phyloP scores from a whole-genome alignment of 2,113 vertebrate species.

The Istiophorus platypterus region DNA sequence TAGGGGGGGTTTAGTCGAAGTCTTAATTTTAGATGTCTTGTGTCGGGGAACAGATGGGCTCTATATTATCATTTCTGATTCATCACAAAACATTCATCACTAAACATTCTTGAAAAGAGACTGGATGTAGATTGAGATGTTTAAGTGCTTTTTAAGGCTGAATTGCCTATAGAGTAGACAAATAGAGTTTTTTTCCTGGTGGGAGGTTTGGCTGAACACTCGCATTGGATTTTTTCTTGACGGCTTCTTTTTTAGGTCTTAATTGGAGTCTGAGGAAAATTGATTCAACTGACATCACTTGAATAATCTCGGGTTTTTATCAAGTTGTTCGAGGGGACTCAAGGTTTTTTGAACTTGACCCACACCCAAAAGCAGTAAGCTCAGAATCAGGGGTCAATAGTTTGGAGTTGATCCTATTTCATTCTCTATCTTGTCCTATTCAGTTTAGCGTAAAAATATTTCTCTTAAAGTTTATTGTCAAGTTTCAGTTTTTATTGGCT shows the following conservation, averaged over 20 bases:
- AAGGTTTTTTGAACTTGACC: too few species aligned
- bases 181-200: too few species aligned
- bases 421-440: background rate
- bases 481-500: background rate
- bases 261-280: background rate
- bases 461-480: background rate
- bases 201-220: background rate
- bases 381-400: background rate
- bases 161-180: too few species aligned
- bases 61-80: constrained; percentile 25
- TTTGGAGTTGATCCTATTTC: background rate
- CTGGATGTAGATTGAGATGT: background rate
- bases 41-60: constrained; percentile 25
- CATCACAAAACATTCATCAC: background rate
- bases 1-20: constrained; percentile 8
- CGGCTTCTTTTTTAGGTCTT: too few species aligned
- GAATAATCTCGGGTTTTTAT: background rate
- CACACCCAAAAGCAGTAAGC: background rate
- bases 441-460: background rate
- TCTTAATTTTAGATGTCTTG: background rate
- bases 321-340: background rate
- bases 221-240: background rate
- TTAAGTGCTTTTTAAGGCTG: background rate
- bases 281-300: background rate
- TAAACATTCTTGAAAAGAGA: constrained; percentile 1